phyloP scores from a whole-genome alignment of 2,888 invertebrate genomes.

The Hedya salicella region DNA sequence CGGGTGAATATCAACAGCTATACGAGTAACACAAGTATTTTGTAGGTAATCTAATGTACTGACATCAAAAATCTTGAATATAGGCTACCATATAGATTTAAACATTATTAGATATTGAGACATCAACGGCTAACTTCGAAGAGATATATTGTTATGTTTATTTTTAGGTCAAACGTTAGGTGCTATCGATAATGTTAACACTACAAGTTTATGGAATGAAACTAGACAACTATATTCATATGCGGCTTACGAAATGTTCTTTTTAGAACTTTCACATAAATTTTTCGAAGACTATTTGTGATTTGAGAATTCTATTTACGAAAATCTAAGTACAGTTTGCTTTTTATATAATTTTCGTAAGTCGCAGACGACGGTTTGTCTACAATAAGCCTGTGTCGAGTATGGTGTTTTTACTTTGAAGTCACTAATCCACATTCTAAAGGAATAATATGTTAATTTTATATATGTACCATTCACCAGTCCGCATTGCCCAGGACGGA shows the following conservation, averaged over 20 bases:
- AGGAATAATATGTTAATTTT: neutral
- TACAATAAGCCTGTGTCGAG: constrained; percentile 11
- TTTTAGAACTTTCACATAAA: too few relatives aligned
- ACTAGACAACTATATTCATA: neutral
- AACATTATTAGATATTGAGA: constrained; percentile 27
- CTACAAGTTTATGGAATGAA: neutral
- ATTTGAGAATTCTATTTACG: too few relatives aligned
- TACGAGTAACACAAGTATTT: constrained; percentile 34
- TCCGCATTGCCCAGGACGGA: constrained; percentile 84
- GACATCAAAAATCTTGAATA: constrained; percentile 36
- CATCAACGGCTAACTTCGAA: constrained; percentile 22
- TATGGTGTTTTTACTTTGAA: neutral
- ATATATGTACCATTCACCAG: constrained; percentile 69
- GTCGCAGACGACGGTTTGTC: neutral
- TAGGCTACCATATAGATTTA: constrained; percentile 19
- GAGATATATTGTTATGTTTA: constrained; percentile 5
- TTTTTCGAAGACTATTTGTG: too few relatives aligned
- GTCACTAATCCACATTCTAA: neutral
- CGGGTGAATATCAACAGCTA: constrained; percentile 55
- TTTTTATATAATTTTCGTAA: neutral
- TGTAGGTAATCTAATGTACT: constrained; percentile 25
- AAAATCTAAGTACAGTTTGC: neutral
- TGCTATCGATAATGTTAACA: constrained; percentile 8
- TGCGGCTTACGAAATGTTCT: neutral
- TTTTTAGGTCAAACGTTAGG: neutral